A percentile compares a stretch with the other conserved stretches of the same genome.
These are phyloP conservation scores for Sarcophilus harrisii DNA, from an alignment of 2,797 vertebrate species.

Conservation along the genomic window DNA sequence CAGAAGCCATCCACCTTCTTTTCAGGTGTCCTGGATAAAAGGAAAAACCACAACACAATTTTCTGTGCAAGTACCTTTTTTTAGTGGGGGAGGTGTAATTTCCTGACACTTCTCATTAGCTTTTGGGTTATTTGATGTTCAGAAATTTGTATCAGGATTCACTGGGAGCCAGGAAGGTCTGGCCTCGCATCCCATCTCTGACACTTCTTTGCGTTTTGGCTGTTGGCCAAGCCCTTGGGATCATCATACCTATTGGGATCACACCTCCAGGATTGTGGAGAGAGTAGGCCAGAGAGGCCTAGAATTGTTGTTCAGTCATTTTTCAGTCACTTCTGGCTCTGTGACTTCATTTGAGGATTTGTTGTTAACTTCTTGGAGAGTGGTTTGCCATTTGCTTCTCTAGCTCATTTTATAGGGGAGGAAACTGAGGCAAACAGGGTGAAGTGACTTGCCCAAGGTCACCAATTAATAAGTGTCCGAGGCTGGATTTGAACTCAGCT, in stretches of 20 bases:
- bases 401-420: no score
- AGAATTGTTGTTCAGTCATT: no score
- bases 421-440: neutral
- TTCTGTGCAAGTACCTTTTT: neutral
- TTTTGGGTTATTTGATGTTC: neutral
- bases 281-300: no score
- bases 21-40: neutral
- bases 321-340: neutral
- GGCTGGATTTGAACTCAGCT: neutral
- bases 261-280: neutral
- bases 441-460: neutral
- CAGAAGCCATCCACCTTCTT: neutral
- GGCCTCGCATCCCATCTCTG: neutral
- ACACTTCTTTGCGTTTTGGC: neutral
- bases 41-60: neutral
- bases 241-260: neutral
- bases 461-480: neutral
- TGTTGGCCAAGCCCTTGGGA: no score
- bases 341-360: neutral
- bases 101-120: neutral
- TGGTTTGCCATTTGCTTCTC: neutral
- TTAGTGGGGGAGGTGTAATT: neutral
- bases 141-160: neutral
- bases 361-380: neutral
- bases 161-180: neutral